Base-by-base conservation (phyloP, 2,888 invertebrate species). In the Parochlus steinenii region DNA sequence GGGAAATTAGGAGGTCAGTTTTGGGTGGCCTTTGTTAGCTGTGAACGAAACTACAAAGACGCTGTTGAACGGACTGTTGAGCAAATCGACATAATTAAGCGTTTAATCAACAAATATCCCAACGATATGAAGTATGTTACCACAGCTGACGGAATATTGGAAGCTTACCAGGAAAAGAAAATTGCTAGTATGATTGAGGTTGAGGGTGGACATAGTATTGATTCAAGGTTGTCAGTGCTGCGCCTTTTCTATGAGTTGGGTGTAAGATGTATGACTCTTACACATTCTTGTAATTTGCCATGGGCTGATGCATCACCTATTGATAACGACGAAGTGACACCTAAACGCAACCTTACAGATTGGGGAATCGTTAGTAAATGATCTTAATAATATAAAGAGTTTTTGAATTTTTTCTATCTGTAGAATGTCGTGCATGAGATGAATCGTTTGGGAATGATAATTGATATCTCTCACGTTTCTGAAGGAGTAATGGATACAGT, bases 371-470 rank as follows among this genome's bases (percentile, higher is more conserved):
- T 35, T n/a, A n/a, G n/a, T n/a, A n/a, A 2, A 16, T 20, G 20
- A 3, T 25, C 32, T 20, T 24, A 33, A 25, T 16, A 12, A 5
- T 24, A 17, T 20, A n/a, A 12, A 35, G 50, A 48, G 41, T 33
- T 42, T 15, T 18, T 17, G 23, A 19, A 41, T 25, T 20, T 27
- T 36, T 17, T 19, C 22, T 12, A 27, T 33, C 33, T 33, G 8
- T 50, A 69, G 68, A 50, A 50, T 40, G 58, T 72, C 18, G 58
- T 73, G 6, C 46, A 48, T 26, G 73, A 73, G 55, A 72, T 73
- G 72, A 73, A 73, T 49, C 60, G 71, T 26, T 49, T 74, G 20
- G 73, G 73, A 19, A 73, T 73, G 67, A 51, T 73, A 48, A 62
- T 73, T 5, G 73, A 73, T 47, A 48, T 69, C 36, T 62, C 67